Percentiles rank a stretch among this genome's conserved stretches.
These are phyloP conservation scores for Halcyon badia DNA, from an alignment of 2,797 vertebrate genomes.

Conservation along the genomic window DNA sequence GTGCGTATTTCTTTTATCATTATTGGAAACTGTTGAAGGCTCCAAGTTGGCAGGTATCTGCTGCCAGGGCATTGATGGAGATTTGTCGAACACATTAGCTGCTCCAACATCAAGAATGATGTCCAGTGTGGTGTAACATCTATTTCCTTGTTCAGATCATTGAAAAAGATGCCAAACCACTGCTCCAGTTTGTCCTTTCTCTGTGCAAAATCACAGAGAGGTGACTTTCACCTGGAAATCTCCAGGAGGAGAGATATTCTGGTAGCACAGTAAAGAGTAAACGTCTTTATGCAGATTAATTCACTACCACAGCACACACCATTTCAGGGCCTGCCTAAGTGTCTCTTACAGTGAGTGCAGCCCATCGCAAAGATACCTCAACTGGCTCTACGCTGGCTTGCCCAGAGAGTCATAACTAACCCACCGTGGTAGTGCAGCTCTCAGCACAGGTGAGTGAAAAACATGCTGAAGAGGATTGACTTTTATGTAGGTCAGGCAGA, in stretches of 20 bases:
- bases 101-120: not conserved
- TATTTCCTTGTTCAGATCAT: not conserved
- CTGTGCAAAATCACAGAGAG: not conserved
- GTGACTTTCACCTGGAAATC: not conserved
- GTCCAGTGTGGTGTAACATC: not conserved
- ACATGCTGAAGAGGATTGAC: not conserved
- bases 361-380: not conserved
- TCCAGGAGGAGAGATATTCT: not conserved
- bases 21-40: not conserved
- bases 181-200: not conserved
- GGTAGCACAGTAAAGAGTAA: not conserved
- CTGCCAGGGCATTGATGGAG: not conserved
- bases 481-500: not conserved
- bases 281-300: not conserved
- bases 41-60: not conserved
- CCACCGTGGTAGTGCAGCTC: not conserved
- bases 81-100: not conserved
- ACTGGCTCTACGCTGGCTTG: not conserved
- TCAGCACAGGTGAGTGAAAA: not conserved
- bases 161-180: not conserved
- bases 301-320: not conserved
- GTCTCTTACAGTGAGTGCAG: not conserved
- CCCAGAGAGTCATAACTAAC: not conserved
- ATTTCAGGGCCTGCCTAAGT: not conserved
- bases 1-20: not conserved